A percentile compares a stretch with the other conserved stretches of the same genome.
These are phyloP conservation scores for Phenganax subtilis DNA, from an alignment of 92 coral and sea anemone species.

Conservation along the genomic window DNA sequence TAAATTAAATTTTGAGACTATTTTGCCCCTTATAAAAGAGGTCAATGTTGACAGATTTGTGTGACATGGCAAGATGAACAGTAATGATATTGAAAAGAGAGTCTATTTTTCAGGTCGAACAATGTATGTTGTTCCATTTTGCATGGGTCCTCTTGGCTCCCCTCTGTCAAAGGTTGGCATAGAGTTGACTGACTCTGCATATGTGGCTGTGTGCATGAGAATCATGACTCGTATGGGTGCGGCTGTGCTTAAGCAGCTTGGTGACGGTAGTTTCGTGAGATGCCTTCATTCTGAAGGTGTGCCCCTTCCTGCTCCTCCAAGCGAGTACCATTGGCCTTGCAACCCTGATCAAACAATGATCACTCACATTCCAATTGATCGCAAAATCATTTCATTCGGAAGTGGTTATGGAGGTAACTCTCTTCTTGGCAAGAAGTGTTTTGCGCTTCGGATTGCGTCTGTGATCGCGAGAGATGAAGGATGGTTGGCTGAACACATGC, in stretches of 20 bases:
- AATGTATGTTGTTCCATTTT: slow-evolving; percentile 80
- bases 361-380: slow-evolving; percentile 69
- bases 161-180: slow-evolving; percentile 85
- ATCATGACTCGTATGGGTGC: slow-evolving; percentile 81
- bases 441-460: slow-evolving; percentile 80
- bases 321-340: slow-evolving; percentile 66
- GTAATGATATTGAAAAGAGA: background rate
- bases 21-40: no score
- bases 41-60: no score
- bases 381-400: slow-evolving; percentile 71
- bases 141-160: slow-evolving; percentile 90
- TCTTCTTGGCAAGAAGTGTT: slow-evolving; percentile 81
- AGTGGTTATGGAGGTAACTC: slow-evolving; percentile 93
- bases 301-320: slow-evolving; percentile 63
- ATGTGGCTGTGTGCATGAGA: slow-evolving; percentile 78
- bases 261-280: slow-evolving; percentile 63
- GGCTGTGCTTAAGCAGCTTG: slow-evolving; percentile 64
- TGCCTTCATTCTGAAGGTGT: slow-evolving; percentile 80
- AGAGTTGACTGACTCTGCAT: slow-evolving; percentile 77
- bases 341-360: slow-evolving; percentile 74
- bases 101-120: slow-evolving; percentile 60
- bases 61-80: background rate
- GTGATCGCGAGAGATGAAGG: slow-evolving; percentile 74
- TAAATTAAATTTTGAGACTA: no score
- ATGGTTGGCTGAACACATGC: slow-evolving; percentile 88